Percentiles rank a stretch among this genome's conserved stretches.
phyloP scores from a whole-genome alignment of 1,140 invertebrate species.

The Homalodisca vitripennis region DNA sequence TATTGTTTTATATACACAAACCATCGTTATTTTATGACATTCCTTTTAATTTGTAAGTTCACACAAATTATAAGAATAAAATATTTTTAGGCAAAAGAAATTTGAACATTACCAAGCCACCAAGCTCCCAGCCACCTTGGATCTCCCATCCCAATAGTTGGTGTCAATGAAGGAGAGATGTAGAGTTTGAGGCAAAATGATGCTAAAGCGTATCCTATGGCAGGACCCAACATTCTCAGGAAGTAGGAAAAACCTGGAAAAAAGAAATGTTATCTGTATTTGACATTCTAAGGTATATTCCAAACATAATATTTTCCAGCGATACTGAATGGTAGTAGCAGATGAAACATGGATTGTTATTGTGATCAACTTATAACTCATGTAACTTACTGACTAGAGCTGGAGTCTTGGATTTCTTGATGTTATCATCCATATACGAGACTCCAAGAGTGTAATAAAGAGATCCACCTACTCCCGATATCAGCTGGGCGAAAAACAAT shows the following conservation, averaged over 20 bases:
- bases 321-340: no score
- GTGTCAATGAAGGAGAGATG: conserved; percentile 65
- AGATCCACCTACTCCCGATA: conserved; percentile 57
- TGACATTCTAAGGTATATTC: no score
- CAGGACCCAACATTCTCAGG: conserved; percentile 67
- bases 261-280: background rate
- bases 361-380: background rate
- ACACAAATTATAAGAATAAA: no score
- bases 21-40: no score
- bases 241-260: conserved; percentile 64
- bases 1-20: no score
- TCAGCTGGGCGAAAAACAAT: conserved; percentile 58
- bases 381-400: conserved; percentile 49
- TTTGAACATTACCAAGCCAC: conserved; percentile 64
- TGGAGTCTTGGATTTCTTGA: conserved; percentile 56
- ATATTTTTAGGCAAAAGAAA: no score
- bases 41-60: no score
- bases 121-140: conserved; percentile 75
- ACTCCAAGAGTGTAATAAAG: conserved; percentile 63
- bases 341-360: no score
- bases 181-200: conserved; percentile 68
- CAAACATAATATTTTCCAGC: no score
- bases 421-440: conserved; percentile 67
- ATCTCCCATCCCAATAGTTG: conserved; percentile 65
- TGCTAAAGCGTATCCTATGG: conserved; percentile 67